These are phyloP conservation scores for Heliocidaris erythrogramma DNA, from an alignment of 35 echinoderm and acorn worm species.

Conservation along the genomic window DNA sequence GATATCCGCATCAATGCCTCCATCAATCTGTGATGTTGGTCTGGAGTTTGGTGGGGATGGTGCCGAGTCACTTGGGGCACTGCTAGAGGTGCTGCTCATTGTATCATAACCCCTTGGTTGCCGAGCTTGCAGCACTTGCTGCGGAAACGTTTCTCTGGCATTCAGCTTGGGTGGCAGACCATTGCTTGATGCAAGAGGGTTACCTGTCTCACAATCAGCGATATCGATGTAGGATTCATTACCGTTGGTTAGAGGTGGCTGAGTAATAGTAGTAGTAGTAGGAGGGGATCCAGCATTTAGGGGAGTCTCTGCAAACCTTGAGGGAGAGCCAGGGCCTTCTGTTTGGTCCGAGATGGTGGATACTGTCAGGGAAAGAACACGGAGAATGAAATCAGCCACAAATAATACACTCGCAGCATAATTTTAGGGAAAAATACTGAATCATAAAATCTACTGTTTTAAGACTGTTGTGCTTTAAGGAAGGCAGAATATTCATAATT, in stretches of 20 bases:
- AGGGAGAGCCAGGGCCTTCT: neutral
- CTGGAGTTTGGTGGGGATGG: slow-evolving; percentile 51
- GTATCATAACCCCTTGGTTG: slow-evolving; percentile 27
- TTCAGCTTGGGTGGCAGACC: neutral
- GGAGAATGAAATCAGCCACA: neutral
- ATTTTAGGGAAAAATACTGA: neutral
- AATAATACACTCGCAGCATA: neutral
- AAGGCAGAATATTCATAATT: too few relatives aligned
- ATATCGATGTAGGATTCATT: slow-evolving; percentile 56
- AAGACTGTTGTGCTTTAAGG: too few relatives aligned
- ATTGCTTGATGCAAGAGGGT: neutral
- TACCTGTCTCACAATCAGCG: slow-evolving; percentile 44
- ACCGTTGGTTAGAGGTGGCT: neutral
- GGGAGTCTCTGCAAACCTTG: neutral
- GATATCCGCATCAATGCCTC: slow-evolving; percentile 22
- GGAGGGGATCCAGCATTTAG: neutral
- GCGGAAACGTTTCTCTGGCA: neutral
- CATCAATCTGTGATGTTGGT: neutral
- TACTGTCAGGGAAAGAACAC: neutral
- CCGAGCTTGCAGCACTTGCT: neutral
- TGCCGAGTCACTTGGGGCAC: slow-evolving; percentile 56
- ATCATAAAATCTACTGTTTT: neutral
- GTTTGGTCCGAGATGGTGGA: neutral
- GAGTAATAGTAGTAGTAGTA: neutral
- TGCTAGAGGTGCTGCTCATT: slow-evolving; percentile 52